phyloP scores from a whole-genome alignment of 2,888 invertebrate genomes.

The Pterostichus madidus region DNA sequence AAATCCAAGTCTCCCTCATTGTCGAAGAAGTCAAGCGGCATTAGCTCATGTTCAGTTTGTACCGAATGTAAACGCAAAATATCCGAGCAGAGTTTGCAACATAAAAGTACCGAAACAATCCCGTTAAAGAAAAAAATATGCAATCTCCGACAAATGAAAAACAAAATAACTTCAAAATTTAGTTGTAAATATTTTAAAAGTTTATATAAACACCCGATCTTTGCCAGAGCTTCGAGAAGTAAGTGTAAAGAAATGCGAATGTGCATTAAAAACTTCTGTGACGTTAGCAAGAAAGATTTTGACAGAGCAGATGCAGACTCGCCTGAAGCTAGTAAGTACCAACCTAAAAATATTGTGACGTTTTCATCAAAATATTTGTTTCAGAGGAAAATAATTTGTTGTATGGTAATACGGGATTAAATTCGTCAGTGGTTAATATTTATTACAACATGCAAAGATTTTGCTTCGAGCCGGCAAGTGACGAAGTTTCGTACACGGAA shows the following conservation, averaged over 20 bases:
- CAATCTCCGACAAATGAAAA: background rate
- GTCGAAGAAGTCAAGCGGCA: too few species aligned
- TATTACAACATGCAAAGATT: slow-evolving; percentile 17
- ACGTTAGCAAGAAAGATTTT: too few species aligned
- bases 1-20: background rate
- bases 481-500: slow-evolving; percentile 16
- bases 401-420: background rate
- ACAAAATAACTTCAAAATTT: slow-evolving; percentile 21
- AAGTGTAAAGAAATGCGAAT: slow-evolving; percentile 7
- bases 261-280: background rate
- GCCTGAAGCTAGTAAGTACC: too few species aligned
- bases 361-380: too few species aligned
- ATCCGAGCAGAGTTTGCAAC: too few species aligned
- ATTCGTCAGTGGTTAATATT: slow-evolving; percentile 15
- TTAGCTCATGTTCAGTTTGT: too few species aligned
- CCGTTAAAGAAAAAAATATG: background rate
- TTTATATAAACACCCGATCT: background rate
- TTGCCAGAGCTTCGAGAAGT: background rate
- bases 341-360: too few species aligned
- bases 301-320: too few species aligned
- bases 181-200: slow-evolving; percentile 28
- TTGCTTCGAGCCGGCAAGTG: background rate
- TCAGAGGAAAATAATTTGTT: too few species aligned
- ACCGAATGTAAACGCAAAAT: background rate
- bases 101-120: background rate